Evolutionary conservation across 2,797 vertebrate genomes (phyloP), one percentile per base, ranked within the genome.

Genomic region (Melanotaenia boesemani): DNA sequence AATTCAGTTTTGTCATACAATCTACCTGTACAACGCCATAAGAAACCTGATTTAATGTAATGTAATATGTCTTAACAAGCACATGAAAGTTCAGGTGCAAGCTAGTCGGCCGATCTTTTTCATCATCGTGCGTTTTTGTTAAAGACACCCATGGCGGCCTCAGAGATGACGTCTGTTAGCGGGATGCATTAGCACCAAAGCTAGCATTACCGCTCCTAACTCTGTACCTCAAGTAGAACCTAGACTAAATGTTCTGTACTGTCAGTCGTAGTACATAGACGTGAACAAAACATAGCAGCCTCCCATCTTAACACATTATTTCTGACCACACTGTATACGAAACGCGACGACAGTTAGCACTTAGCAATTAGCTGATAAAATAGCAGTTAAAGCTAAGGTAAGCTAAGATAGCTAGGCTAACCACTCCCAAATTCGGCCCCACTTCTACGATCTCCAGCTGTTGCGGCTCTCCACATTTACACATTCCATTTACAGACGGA

Each of bases 351-450:
- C 63, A 37, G 66, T 70, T 65, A 59, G 44, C 57, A 30, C 9
- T 67, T 83, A 86, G 82, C 83, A 61, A 44, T 44, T 76, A 80
- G 83, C 82, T 72, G 44, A 81, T 61, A 79, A 55, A 66, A 59
- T 60, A 85, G 70, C 65, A 59, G 71, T 63, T 72, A 73, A 72
- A 41, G 81, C 88, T 80, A 85, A 4, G 13, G 10, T 59, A 59
- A 71, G 88, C 74, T 77, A 85, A 64, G 80, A 67, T 89, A 84
- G 85, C 84, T 12, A 87, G 70, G 92, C 90, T 94, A 94, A 93
- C 93, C 91, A 90, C 92, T 93, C 92, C 93, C 93, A 92, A 90
- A 88, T 68, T 88, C 88, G 90, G 87, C 91, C 90, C 79, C 74
- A 57, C 71, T 88, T 75, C 39, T 74, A 70, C 63, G 76, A 83